phyloP scores from a whole-genome alignment of 2,113 vertebrate genomes.

The Numenius arquata region DNA sequence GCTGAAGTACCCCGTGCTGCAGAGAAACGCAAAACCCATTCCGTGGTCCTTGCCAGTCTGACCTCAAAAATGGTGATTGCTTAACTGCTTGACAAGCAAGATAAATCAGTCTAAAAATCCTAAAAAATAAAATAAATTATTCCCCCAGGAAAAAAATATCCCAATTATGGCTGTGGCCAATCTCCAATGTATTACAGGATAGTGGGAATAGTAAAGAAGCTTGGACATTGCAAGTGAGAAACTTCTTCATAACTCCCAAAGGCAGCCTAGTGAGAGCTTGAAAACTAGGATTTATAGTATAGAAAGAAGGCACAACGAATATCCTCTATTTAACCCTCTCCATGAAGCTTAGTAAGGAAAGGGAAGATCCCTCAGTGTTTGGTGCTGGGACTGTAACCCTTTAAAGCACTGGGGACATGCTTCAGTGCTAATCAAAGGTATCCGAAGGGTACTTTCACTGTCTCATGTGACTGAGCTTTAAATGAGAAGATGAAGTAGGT shows the following conservation, averaged over 20 bases:
- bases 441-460: background rate
- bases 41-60: background rate
- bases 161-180: background rate
- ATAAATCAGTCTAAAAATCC: background rate
- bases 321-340: background rate
- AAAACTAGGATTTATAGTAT: background rate
- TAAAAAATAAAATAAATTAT: background rate
- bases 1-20: background rate
- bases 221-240: background rate
- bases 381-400: background rate
- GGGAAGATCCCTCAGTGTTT: background rate
- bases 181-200: background rate
- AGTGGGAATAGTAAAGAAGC: background rate
- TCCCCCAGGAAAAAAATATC: background rate
- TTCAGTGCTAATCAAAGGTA: background rate
- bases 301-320: background rate
- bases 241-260: background rate
- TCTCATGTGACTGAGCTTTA: slow-evolving; percentile 3
- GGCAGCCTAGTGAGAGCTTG: background rate
- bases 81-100: background rate
- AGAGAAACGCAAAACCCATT: background rate
- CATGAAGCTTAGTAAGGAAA: background rate
- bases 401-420: background rate
- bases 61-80: background rate
- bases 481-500: slow-evolving; percentile 25